A percentile compares a stretch with the other conserved stretches of the same genome.
Conservation (phyloP, 2,797 vertebrate genomes). For the Tapirus indicus region DNA sequence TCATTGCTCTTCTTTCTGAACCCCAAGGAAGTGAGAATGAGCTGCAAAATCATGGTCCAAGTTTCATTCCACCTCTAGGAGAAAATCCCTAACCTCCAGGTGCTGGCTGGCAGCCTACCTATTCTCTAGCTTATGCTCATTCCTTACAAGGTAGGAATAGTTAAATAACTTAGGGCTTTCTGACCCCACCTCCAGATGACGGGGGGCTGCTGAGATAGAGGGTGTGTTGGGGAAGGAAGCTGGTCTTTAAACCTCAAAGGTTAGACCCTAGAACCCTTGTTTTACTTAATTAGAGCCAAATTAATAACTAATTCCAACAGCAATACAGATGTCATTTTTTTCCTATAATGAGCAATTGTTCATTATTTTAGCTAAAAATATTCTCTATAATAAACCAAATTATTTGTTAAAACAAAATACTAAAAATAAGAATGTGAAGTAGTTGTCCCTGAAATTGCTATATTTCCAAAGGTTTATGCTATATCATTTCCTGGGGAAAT, state of each 20-base stretch:
- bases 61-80: background rate
- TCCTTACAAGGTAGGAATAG: background rate
- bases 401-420: slow-evolving; percentile 22
- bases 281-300: background rate
- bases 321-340: background rate
- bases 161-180: background rate
- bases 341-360: background rate
- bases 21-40: background rate
- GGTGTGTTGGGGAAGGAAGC: background rate
- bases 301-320: background rate
- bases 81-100: background rate
- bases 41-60: background rate
- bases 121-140: background rate
- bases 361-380: slow-evolving; percentile 2
- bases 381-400: background rate
- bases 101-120: background rate
- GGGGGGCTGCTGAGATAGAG: background rate
- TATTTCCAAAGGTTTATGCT: background rate
- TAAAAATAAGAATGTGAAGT: background rate
- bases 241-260: background rate
- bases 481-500: background rate
- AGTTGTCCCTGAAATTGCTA: background rate
- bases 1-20: background rate
- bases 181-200: rapidly evolving
- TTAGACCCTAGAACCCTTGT: background rate